Percentiles rank a stretch among this genome's conserved stretches.
Evolutionary conservation across 2,888 invertebrate genomes (phyloP).

Genomic region (Caenorhabditis zanzibari): DNA sequence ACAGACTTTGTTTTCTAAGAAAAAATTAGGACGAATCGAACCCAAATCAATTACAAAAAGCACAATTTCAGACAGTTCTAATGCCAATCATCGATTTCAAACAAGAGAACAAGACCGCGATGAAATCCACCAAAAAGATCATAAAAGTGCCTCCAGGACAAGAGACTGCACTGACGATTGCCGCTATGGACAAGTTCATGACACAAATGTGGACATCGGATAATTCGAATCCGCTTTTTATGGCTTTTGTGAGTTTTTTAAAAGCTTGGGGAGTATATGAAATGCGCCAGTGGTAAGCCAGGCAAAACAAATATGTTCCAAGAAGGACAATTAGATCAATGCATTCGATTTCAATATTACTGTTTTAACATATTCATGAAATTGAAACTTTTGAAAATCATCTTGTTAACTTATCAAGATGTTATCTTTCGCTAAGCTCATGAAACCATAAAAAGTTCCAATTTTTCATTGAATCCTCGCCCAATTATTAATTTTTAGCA

Average conservation of each 20-base stretch:
- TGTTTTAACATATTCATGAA: no score
- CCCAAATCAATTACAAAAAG: no score
- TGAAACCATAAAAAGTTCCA: neutral
- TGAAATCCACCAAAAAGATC: constrained; percentile 49
- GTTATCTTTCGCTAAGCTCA: no score
- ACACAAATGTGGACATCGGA: constrained; percentile 36
- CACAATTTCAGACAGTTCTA: constrained; percentile 57
- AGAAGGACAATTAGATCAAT: no score
- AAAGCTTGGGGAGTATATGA: neutral
- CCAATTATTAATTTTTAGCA: constrained; percentile 20
- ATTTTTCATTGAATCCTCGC: neutral
- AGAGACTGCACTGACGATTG: constrained; percentile 21
- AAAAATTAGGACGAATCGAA: no score
- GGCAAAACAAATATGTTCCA: no score
- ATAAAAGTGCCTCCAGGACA: constrained; percentile 30
- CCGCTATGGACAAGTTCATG: constrained; percentile 33
- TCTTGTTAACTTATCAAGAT: no score
- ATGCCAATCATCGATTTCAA: constrained; percentile 49
- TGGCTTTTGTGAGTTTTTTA: constrained; percentile 27
- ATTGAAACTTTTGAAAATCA: no score
- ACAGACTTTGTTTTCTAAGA: no score
- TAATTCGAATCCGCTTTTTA: constrained; percentile 44
- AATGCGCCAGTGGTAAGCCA: neutral
- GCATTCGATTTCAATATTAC: no score
- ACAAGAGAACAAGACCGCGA: constrained; percentile 24